Evolutionary conservation across 2,113 vertebrate genomes (phyloP).

Genomic region (Hippocampus barbouri): DNA sequence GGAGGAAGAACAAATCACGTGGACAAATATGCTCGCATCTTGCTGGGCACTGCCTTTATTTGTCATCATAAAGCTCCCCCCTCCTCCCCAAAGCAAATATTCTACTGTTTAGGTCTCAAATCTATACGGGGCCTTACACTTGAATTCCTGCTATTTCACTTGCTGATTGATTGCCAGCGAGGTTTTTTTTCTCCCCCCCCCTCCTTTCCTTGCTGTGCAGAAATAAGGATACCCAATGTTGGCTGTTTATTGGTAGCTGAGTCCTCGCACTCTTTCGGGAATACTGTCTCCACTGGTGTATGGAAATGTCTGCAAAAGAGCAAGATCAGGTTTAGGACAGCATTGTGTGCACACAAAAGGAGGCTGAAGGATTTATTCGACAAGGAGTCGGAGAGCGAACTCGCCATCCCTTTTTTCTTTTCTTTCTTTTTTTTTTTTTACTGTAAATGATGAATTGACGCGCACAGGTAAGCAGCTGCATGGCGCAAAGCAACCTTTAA

Average conservation of each 20-base stretch:
- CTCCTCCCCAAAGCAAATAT: slow-evolving; percentile 60
- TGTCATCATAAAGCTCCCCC: slow-evolving; percentile 86
- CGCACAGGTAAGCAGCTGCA: slow-evolving; percentile 96
- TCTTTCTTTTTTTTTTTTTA: not conserved
- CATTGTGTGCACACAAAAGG: slow-evolving; percentile 91
- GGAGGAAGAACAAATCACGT: slow-evolving; percentile 88
- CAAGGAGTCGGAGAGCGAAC: not conserved
- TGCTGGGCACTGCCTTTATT: slow-evolving; percentile 90
- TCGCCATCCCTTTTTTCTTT: not conserved
- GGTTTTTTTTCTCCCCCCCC: slow-evolving; percentile 59
- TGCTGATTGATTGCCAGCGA: slow-evolving; percentile 75
- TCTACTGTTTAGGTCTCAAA: slow-evolving; percentile 77
- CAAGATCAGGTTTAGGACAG: slow-evolving; percentile 99
- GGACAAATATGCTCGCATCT: slow-evolving; percentile 94
- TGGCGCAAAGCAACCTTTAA: slow-evolving; percentile 91
- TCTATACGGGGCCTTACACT: slow-evolving; percentile 50
- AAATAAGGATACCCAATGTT: slow-evolving; percentile 78
- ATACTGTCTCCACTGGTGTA: slow-evolving; percentile 90
- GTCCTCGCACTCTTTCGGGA: slow-evolving; percentile 94
- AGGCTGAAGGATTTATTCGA: slow-evolving; percentile 89
- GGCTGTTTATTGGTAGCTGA: slow-evolving; percentile 98
- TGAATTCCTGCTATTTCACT: slow-evolving; percentile 62
- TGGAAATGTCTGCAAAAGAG: slow-evolving; percentile 95
- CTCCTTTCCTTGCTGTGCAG: slow-evolving; percentile 32
- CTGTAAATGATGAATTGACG: slow-evolving; percentile 89